Conservation (phyloP, 2,888 invertebrate genomes). For the Parochlus steinenii region DNA sequence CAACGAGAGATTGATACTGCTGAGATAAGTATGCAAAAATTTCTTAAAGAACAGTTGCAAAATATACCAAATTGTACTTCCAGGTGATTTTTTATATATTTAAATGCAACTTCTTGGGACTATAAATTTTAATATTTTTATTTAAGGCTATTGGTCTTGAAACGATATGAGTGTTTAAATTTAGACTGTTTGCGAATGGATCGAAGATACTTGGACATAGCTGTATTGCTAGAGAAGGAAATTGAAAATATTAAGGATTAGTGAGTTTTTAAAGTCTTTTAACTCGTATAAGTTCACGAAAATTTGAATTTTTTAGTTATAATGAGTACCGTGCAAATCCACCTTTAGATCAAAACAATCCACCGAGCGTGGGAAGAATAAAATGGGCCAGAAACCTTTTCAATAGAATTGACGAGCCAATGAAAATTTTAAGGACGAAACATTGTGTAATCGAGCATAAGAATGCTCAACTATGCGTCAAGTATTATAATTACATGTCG, state of each 20-base stretch:
- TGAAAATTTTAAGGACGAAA: conserved; percentile 31
- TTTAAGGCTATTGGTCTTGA: conserved; percentile 33
- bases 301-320: conserved; percentile 33
- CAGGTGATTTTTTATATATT: conserved; percentile 25
- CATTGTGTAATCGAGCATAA: conserved; percentile 38
- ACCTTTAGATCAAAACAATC: conserved; percentile 53
- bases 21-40: conserved; percentile 54
- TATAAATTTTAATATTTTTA: too few species aligned
- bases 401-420: conserved; percentile 53
- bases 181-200: conserved; percentile 56
- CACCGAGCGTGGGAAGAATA: conserved; percentile 65
- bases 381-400: conserved; percentile 70
- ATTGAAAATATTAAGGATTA: conserved; percentile 52
- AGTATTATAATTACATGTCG: conserved; percentile 60
- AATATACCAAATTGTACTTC: conserved; percentile 29
- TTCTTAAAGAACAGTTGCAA: conserved; percentile 39
- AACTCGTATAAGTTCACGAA: neutral
- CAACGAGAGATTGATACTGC: conserved; percentile 48
- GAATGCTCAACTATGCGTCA: conserved; percentile 55
- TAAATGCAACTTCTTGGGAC: conserved; percentile 33
- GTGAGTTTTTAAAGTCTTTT: conserved; percentile 21
- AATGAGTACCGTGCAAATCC: conserved; percentile 62
- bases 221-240: conserved; percentile 47
- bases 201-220: conserved; percentile 54
- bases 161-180: conserved; percentile 54